A percentile compares a stretch with the other conserved stretches of the same genome.
phyloP scores from a whole-genome alignment of 1,140 invertebrate species.

The Agrypnia vestita region DNA sequence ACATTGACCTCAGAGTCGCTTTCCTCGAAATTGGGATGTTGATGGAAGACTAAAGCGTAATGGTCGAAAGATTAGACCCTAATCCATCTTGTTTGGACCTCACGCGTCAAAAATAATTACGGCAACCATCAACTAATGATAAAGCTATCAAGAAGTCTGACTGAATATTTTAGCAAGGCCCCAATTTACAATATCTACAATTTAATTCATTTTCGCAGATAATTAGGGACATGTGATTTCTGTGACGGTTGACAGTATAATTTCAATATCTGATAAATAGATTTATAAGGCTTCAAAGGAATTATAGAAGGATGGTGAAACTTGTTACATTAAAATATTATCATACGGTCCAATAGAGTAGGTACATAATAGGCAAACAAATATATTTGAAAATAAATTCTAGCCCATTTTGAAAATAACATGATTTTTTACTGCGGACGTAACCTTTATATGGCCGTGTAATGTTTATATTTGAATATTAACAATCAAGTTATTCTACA shows the following conservation, averaged over 20 bases:
- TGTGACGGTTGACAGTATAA: neutral
- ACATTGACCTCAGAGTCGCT: neutral
- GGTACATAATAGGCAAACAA: no score
- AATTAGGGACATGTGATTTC: neutral
- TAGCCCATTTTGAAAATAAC: no score
- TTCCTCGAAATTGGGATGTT: neutral
- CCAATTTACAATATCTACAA: neutral
- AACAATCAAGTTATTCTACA: neutral
- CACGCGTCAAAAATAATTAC: constrained; percentile 14
- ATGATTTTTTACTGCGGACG: no score
- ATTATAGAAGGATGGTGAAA: no score
- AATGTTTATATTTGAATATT: no score
- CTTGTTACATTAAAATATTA: no score
- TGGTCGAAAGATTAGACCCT: constrained; percentile 19
- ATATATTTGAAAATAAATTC: no score
- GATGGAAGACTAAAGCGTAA: neutral
- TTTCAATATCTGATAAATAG: no score
- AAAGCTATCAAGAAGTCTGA: neutral
- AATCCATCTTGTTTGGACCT: constrained; percentile 8
- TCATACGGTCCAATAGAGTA: no score
- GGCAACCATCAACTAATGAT: neutral
- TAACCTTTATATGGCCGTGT: no score
- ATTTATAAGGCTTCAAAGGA: no score
- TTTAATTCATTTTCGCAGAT: neutral
- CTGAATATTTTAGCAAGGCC: neutral